Evolutionary conservation across 2,113 vertebrate species (phyloP), one percentile per base, ranked within the genome.

Genomic region (Centropus bengalensis): DNA sequence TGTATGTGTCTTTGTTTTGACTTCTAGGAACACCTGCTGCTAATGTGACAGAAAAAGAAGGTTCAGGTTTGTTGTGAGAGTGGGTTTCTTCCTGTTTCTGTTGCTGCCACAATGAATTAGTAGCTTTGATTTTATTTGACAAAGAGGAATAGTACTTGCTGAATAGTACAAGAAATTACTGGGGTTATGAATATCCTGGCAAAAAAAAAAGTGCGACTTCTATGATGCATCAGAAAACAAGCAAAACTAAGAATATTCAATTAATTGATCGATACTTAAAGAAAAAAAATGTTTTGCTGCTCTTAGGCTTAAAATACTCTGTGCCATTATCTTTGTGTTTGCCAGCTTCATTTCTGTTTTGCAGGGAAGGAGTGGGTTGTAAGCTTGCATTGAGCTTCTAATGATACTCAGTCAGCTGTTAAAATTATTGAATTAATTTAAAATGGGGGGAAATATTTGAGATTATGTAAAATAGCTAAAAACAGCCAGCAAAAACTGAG

Each of bases 11-110:
- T 97, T 5, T 97, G 96, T 97, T 96, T 94, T 76, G 33, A 44
- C 78, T 96, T 86, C 14, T 88, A 97, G 96, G 95, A 68, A 3
- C 24, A 45, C 36, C 68, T 84, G 9, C 59, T 74, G 83, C 94
- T 96, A 89, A 96, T 77, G 89, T 92, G 94, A 96, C 93, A 93
- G 97, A 94, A 54, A 96, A 97, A 95, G 97, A 63, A 88, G 79
- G 94, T 58, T 75, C 97, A 98, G 98, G 98, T 99, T 98, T 98
- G 98, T 99, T 86, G 91, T 88, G 28, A 45, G 58, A 14, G 51
- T 62, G 74, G 15, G 0, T 11, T 36, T 30, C 58, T 58, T 71
- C 64, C 42, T 85, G 32, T 82, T 77, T 14, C 32, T 71, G 52
- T 85, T 73, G 77, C 62, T 77, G 26, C 93, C 89, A 77, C 7